phyloP scores from a whole-genome alignment of 2,113 vertebrate genomes.

The Limanda limanda region DNA sequence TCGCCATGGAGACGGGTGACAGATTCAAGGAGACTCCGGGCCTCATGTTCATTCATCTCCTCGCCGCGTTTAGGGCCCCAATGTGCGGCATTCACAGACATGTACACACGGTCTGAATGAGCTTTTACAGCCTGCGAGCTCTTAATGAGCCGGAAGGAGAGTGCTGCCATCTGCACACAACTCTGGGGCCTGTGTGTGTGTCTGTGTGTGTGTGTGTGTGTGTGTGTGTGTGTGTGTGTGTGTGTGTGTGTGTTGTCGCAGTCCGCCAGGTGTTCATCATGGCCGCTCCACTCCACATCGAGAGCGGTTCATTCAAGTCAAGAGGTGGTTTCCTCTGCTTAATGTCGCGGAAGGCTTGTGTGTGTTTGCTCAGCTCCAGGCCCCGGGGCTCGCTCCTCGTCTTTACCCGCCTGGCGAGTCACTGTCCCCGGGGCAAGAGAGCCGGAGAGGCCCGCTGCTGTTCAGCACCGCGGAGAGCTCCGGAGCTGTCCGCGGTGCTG shows the following conservation, averaged over 20 bases:
- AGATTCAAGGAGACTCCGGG: slow-evolving; percentile 76
- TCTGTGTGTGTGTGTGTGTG: slow-evolving; percentile 38
- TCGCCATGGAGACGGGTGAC: slow-evolving; percentile 79
- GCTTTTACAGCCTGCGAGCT: neutral
- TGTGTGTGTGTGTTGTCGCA: slow-evolving; percentile 55
- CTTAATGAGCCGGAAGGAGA: slow-evolving; percentile 32
- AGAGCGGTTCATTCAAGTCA: slow-evolving; percentile 72
- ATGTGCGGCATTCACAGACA: slow-evolving; percentile 27
- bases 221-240: slow-evolving; percentile 34
- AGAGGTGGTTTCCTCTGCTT: slow-evolving; percentile 71
- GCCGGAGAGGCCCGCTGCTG: neutral
- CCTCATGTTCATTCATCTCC: slow-evolving; percentile 78
- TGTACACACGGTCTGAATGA: neutral
- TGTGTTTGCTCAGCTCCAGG: slow-evolving; percentile 58
- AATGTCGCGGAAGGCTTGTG: slow-evolving; percentile 73
- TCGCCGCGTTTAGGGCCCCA: slow-evolving; percentile 56
- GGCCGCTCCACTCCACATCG: slow-evolving; percentile 68
- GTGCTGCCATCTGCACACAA: slow-evolving; percentile 60
- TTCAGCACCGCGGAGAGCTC: neutral
- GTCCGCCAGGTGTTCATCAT: slow-evolving; percentile 72
- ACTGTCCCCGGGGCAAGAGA: neutral
- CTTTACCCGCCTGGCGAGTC: neutral
- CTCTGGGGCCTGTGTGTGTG: slow-evolving; percentile 31
- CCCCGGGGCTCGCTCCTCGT: slow-evolving; percentile 3
- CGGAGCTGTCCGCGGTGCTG: slow-evolving; percentile 45